Base-by-base conservation (phyloP, 2,113 vertebrate genomes). In the Toxotes chatareus region DNA sequence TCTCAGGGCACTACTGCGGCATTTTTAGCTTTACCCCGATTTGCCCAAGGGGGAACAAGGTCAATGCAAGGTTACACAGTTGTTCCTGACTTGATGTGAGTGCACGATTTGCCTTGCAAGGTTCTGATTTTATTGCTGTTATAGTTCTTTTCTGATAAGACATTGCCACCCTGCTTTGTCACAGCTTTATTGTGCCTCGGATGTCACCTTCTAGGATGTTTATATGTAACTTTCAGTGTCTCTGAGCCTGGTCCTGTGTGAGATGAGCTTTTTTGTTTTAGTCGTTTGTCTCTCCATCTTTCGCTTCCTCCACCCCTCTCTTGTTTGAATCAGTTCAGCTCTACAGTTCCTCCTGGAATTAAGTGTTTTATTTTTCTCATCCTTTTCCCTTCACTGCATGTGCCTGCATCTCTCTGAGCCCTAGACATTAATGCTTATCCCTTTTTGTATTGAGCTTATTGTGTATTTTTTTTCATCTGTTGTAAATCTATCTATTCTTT, bases 21-120 rank as follows among this genome's bases (percentile, higher is more conserved):
- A 32, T 86, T 80, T 78, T 67, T 64, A 23, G 73, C 76, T 70
- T 42, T 53, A n/a, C 13, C 0, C 44, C 3, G 34, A 75, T 82
- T 57, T 31, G 72, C 36, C 2, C 0, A 0, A n/a, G 42, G 64
- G 76, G 80, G 31, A 23, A 9, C 84, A 90, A 90, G 88, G 91
- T 84, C 70, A 61, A 31, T 42, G 56, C 80, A 91, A 91, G 89
- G 87, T 89, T 78, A 67, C 14, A 19, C 44, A 57, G 66, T 63
- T 81, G n/a, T 47, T 76, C 6, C 21, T 61, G 73, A 81, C 23
- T n/a, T 17, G 46, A 60, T 69, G 32, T 21, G 65, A 80, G 40
- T 38, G 57, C 51, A n/a, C 27, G 36, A 31, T 86, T 80, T 70
- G 11, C 23, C 10, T 71, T 42, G 3, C n/a, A 53, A 53, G 19